These are phyloP conservation scores for Thymelicus acteon DNA, from an alignment of 2,888 invertebrate genomes.

Conservation along the genomic window DNA sequence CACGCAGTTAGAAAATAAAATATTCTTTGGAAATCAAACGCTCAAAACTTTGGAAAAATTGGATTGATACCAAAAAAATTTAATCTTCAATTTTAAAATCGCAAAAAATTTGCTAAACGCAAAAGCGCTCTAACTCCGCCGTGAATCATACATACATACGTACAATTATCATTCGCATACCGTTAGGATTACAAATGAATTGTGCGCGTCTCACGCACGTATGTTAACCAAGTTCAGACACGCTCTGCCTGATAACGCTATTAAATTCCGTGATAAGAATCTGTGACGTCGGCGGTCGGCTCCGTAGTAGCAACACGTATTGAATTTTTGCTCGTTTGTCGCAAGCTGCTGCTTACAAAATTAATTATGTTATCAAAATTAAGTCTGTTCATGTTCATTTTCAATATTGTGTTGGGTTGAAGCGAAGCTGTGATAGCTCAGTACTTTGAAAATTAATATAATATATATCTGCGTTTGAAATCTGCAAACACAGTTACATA, in stretches of 20 bases:
- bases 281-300: neutral
- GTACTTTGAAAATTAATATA: too few species aligned
- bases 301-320: constrained; percentile 1
- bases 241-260: constrained; percentile 6
- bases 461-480: too few species aligned
- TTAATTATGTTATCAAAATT: neutral
- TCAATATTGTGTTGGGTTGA: too few species aligned
- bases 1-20: too few species aligned
- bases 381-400: neutral
- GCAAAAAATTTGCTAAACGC: neutral
- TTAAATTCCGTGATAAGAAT: constrained; percentile 20
- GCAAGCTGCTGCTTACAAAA: neutral
- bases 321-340: neutral
- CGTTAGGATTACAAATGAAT: neutral
- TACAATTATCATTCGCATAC: neutral
- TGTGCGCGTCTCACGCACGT: neutral
- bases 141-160: neutral
- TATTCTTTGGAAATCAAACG: too few species aligned
- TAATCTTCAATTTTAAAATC: too few species aligned
- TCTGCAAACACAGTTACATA: too few species aligned
- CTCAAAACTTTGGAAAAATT: too few species aligned
- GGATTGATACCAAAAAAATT: too few species aligned
- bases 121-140: neutral
- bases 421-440: too few species aligned
- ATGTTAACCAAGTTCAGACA: constrained; percentile 5